Evolutionary conservation across 2,797 vertebrate species (phyloP).

Genomic region (Spinus pinus): DNA sequence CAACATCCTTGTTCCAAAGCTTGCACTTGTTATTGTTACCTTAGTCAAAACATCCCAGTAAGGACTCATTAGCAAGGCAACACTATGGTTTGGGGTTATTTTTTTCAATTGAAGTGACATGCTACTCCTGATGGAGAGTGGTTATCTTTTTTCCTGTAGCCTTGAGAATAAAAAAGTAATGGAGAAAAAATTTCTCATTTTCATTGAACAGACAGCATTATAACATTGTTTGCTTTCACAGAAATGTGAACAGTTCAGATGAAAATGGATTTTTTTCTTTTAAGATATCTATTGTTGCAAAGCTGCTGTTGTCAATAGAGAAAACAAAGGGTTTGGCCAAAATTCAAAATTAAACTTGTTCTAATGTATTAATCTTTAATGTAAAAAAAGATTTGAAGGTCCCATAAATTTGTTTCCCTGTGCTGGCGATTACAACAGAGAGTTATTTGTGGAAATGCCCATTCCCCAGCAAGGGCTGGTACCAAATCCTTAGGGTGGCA

Average conservation of each 20-base stretch:
- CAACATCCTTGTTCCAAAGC: not conserved
- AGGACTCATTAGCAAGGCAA: not conserved
- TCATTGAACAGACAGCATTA: not conserved
- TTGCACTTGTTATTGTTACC: not conserved
- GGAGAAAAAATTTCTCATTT: not conserved
- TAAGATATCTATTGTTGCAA: not conserved
- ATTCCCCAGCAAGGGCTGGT: not conserved
- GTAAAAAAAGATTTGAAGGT: not conserved
- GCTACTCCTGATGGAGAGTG: not conserved
- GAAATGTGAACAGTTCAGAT: not conserved
- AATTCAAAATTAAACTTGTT: not conserved
- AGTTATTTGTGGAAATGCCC: not conserved
- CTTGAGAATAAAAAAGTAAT: slow-evolving; percentile 21
- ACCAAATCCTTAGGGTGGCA: not conserved
- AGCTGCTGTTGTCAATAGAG: not conserved
- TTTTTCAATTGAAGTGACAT: not conserved
- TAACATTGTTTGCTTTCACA: not conserved
- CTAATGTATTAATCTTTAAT: not conserved
- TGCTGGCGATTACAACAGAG: not conserved
- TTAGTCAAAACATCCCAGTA: not conserved
- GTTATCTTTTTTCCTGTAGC: not conserved
- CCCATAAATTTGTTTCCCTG: not conserved
- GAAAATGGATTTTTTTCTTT: not conserved
- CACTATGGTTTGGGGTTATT: not conserved
- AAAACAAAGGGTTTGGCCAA: not conserved